Conservation (phyloP, 1,140 invertebrate species). For the Proales similis region DNA sequence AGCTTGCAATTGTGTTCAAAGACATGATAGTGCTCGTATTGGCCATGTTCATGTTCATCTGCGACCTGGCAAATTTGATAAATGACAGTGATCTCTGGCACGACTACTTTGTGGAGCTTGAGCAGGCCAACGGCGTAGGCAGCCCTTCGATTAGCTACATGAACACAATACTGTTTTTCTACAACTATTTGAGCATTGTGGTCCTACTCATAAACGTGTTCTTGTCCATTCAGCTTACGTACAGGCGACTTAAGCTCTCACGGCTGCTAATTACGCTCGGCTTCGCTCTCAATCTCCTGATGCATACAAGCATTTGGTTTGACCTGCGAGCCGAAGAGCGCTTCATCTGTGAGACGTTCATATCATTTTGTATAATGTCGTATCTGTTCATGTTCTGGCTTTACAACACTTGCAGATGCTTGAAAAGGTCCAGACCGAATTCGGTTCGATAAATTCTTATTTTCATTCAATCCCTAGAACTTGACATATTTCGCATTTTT, state of each 20-base stretch:
- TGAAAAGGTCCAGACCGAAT: too few species aligned
- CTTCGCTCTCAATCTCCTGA: constrained; percentile 3
- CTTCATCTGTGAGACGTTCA: constrained; percentile 22
- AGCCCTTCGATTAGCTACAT: too few species aligned
- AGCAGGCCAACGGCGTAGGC: too few species aligned
- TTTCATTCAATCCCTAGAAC: too few species aligned
- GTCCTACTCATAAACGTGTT: background rate
- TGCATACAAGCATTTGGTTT: constrained; percentile 22
- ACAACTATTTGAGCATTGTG: constrained; percentile 19
- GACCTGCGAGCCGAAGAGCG: constrained; percentile 25
- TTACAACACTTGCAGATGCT: too few species aligned
- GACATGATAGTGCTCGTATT: constrained; percentile 18
- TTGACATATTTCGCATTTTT: too few species aligned
- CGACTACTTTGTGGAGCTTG: background rate
- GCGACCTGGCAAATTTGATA: constrained; percentile 12
- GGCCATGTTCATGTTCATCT: constrained; percentile 13
- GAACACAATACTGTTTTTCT: too few species aligned
- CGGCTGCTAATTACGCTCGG: constrained; percentile 26
- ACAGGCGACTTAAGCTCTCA: constrained; percentile 31
- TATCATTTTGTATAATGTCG: constrained; percentile 34
- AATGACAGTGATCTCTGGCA: constrained; percentile 25
- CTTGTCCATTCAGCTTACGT: constrained; percentile 20
- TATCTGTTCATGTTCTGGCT: constrained; percentile 23
- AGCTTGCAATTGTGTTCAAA: constrained; percentile 12
- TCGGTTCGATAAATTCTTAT: too few species aligned